phyloP scores from a whole-genome alignment of 2,888 invertebrate species.

The Leucophenga maculata region DNA sequence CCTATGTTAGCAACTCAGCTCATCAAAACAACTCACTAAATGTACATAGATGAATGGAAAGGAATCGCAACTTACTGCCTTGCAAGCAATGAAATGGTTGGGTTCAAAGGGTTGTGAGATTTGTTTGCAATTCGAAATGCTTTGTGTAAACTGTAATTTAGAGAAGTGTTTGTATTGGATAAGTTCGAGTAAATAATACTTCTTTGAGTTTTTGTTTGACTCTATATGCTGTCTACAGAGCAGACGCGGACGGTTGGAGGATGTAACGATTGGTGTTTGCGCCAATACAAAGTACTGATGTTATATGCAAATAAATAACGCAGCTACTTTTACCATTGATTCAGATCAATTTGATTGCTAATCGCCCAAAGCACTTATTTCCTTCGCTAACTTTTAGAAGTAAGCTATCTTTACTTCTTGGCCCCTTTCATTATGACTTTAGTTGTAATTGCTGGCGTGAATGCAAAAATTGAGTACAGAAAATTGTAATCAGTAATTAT shows the following conservation, averaged over 20 bases:
- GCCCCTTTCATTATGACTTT: slow-evolving; percentile 26
- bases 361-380: neutral
- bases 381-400: neutral
- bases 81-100: slow-evolving; percentile 7
- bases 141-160: slow-evolving; percentile 41
- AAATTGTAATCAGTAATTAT: slow-evolving; percentile 23
- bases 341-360: neutral
- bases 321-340: too few relatives aligned
- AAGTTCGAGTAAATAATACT: slow-evolving; percentile 40
- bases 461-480: slow-evolving; percentile 4
- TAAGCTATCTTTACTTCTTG: neutral
- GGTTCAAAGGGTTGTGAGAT: slow-evolving; percentile 41
- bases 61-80: slow-evolving; percentile 30
- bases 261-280: too few relatives aligned
- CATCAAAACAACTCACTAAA: neutral
- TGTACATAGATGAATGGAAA: slow-evolving; percentile 8
- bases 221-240: too few relatives aligned
- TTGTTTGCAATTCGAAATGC: slow-evolving; percentile 45
- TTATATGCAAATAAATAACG: too few relatives aligned
- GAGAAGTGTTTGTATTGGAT: slow-evolving; percentile 50
- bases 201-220: neutral
- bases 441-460: slow-evolving; percentile 56
- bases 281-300: too few relatives aligned
- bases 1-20: neutral
- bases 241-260: too few relatives aligned